Evolutionary conservation across 2,797 vertebrate species (phyloP), one percentile per base, ranked within the genome.

Genomic region (Gorsachius magnificus): DNA sequence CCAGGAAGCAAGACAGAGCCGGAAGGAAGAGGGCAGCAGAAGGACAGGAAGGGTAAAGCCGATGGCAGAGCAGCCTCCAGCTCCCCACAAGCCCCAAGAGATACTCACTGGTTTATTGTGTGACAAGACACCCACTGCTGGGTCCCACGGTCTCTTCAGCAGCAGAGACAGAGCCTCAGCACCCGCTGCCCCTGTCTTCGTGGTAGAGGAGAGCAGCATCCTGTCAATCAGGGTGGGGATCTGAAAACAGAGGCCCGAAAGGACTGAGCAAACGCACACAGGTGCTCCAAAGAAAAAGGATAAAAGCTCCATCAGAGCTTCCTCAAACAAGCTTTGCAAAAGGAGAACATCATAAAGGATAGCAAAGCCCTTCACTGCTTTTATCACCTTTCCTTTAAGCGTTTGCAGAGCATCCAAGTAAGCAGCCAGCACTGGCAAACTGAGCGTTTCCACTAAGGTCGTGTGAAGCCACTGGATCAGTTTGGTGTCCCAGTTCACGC

Each of bases 361-460:
- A 48, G 33, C 33, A 25, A 53, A 24, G 3, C 4, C 28, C 28
- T 26, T 14, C 31, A 11, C 14, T 33, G 48, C 76, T 5, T 61
- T 50, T 4, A 56, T 96, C 97, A 99, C 99, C 99, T 99, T 99
- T 98, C 99, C 99, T 96, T 99, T 99, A 28, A 99, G 98, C 1
- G 99, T 99, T 97, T 99, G 99, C 97, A 99, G 97, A 53, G 99
- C 99, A 63, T 99, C 99, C 96, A 99, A 95, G 97, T 99, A 99
- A 5, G 99, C 99, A 6, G 99, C 99, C 76, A 99, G 98, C 99
- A 99, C 99, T 2, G 99, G 98, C 41, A 99, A 98, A 93, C 99
- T 99, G 72, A 99, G 98, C 9, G 99, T 99, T 81, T 99, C 99
- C 89, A 99, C 99, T 65, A 99, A 97, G 1, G 99, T 99, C 2